Percentiles rank a stretch among this genome's conserved stretches.
phyloP scores from a whole-genome alignment of 2,888 invertebrate genomes.

The Venusia cambrica region DNA sequence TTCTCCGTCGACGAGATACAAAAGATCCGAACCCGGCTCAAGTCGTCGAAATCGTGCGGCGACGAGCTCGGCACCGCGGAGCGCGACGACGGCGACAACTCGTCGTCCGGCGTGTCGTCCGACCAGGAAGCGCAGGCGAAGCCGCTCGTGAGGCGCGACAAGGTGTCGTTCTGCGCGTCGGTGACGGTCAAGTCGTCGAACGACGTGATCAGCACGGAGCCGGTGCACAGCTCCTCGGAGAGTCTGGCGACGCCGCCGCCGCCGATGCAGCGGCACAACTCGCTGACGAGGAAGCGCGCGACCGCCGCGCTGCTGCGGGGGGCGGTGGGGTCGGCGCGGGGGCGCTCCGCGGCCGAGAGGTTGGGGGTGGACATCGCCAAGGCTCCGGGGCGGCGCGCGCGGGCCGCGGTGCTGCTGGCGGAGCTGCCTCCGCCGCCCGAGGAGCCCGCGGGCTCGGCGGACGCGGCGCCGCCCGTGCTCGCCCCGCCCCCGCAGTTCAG shows the following conservation, averaged over 20 bases:
- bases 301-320: slow-evolving; percentile 80
- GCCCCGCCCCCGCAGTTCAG: slow-evolving; percentile 96
- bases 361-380: slow-evolving; percentile 65
- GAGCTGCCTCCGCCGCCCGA: slow-evolving; percentile 91
- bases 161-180: slow-evolving; percentile 75
- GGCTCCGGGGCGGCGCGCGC: slow-evolving; percentile 73
- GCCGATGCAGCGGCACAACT: slow-evolving; percentile 82
- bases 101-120: slow-evolving; percentile 93
- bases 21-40: slow-evolving; percentile 90
- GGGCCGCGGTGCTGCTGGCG: slow-evolving; percentile 88
- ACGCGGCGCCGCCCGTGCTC: slow-evolving; percentile 76
- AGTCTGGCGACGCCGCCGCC: slow-evolving; percentile 61
- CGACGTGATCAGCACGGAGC: slow-evolving; percentile 78
- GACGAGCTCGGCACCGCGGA: slow-evolving; percentile 85
- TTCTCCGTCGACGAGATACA: slow-evolving; percentile 95
- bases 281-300: slow-evolving; percentile 82
- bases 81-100: slow-evolving; percentile 91
- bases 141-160: slow-evolving; percentile 59
- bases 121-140: slow-evolving; percentile 84
- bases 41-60: slow-evolving; percentile 93
- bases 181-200: slow-evolving; percentile 76
- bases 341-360: slow-evolving; percentile 66
- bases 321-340: slow-evolving; percentile 41
- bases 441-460: slow-evolving; percentile 70
- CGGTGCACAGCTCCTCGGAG: slow-evolving; percentile 74